Evolutionary conservation across 2,888 invertebrate species (phyloP), one percentile per base, ranked within the genome.

Genomic region (Pyralis farinalis): DNA sequence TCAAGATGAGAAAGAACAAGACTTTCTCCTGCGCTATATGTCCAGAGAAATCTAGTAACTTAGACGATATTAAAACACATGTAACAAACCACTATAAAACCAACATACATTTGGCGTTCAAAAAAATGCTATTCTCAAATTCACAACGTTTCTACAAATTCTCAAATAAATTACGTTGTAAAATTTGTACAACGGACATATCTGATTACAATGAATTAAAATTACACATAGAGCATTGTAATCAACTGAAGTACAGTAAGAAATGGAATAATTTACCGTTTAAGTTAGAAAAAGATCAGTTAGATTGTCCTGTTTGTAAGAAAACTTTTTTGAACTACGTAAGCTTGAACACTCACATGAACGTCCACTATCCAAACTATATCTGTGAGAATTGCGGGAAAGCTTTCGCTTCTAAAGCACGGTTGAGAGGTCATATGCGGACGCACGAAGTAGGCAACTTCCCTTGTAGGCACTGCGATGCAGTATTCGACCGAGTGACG

Each of bases 331-430:
- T 88, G 0, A 88, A 88, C 34, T 88, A 77, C 29, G 86, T 87
- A 8, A 80, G 66, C 39, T 41, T 88, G 0, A 88, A 87, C 31
- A 87, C 83, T 0, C 91, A 91, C 42, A 91, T 91, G 84, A 91
- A 90, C 22, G 59, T 84, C 0, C 90, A 91, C 7, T 90, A 86
- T 25, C 87, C 87, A 0, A 82, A 87, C 34, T 84, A 89, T 45
- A 86, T 89, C 0, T 91, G 91, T 40, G 84, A 88, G 40, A 85
- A 72, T 47, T 91, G 91, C 42, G 88, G 88, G 0, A 91, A 91
- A 39, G 88, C 87, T 0, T 91, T 91, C 43, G 91, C 90, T 1
- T 90, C 90, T 0, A 83, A 82, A 43, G 85, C 90, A 0, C 60
- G 91, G 0, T 46, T 91, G 0, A 46, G 85, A 7, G 90, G 90